Evolutionary conservation across 2,113 vertebrate species (phyloP), one percentile per base, ranked within the genome.

Genomic region (Megaceryle maxima): DNA sequence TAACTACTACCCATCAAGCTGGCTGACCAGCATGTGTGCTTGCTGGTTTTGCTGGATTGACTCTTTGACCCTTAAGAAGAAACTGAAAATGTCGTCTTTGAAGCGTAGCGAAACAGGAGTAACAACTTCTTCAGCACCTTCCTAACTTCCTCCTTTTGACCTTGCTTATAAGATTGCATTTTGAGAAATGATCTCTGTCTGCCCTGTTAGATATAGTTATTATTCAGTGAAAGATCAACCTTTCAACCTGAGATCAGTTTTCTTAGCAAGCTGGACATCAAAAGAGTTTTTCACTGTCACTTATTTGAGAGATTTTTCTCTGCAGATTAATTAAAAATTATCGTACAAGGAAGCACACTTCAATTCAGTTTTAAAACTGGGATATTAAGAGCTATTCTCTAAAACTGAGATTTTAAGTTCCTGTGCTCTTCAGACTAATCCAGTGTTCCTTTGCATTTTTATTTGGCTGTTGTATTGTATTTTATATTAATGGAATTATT

Each of bases 1-100:
- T 57, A 35, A 14, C 31, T 62, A 0, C 13, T 53, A 1, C 16
- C 5, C 0, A 2, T 37, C 15, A 10, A 14, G 48, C 73, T 72
- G 81, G 21, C 83, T 93, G 90, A 48, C 31, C 28, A 1, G 22
- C 17, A 16, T 2, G 1, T 29, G 3, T 37, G 48, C 5, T 5
- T 87, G 46, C 48, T 76, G 73, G 17, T 39, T 79, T 16, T 56
- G 51, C 39, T 66, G 74, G 37, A 1, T 43, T 66, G 81, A 11
- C 15, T 56, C 51, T 33, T 26, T 39, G 74, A 29, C 66, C 0
- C 2, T 57, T 62, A 70, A 37, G 55, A 43, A 37, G 68, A 66
- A 91, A 64, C 53, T n/a, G 62, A 18, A 88, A 81, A 44, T 28
- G 4, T 46, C 1, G 19, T 50, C 89, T 62, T 89, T 67, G 35